Evolutionary conservation across 2,888 invertebrate species (phyloP), one percentile per base, ranked within the genome.

Genomic region (Parapristionchus giblindavisi): DNA sequence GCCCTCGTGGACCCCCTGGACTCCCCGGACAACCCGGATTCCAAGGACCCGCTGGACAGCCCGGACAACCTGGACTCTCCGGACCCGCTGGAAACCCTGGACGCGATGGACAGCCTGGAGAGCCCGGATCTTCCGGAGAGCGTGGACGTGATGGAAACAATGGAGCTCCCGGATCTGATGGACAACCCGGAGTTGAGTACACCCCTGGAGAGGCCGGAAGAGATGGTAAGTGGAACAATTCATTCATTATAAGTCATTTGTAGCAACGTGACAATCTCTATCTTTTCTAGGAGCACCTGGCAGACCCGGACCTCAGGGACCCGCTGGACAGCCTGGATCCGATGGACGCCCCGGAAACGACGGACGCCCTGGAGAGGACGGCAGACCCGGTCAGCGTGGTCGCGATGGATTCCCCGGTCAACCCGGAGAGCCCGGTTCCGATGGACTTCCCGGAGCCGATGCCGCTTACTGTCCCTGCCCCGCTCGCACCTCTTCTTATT

Each of bases 301-400:
- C 40, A 38, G 70, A 71, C 56, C 70, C 70, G 70, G 70, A 71
- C 70, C 70, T n/a, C 70, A 71, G 56, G 70, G 70, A 71, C 70
- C 70, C 56, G 56, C 70, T 21, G 70, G 70, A 38, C 54, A 71
- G 38, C 38, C 56, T n/a, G 70, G 70, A 40, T 29, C 24, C 21
- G 70, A 71, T 29, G 70, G 70, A 54, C 21, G 27, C 2, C 70
- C 70, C 56, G 70, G 70, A 27, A 56, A 71, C 40, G 70, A 71
- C 27, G 70, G 70, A 36, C 4, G n/a, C 4, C 70, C 70, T 6
- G 70, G 70, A 71, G 40, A 71, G 38, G 56, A 71, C 27, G 70
- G 70, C n/a, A 71, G 70, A 71, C 34, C 56, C 56, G 70, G 70
- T 56, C 36, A 71, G 38, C 21, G 21, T n/a, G 70, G 70, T 21